Evolutionary conservation across 2,888 invertebrate genomes (phyloP).

Genomic region (Andrena hattorfiana): DNA sequence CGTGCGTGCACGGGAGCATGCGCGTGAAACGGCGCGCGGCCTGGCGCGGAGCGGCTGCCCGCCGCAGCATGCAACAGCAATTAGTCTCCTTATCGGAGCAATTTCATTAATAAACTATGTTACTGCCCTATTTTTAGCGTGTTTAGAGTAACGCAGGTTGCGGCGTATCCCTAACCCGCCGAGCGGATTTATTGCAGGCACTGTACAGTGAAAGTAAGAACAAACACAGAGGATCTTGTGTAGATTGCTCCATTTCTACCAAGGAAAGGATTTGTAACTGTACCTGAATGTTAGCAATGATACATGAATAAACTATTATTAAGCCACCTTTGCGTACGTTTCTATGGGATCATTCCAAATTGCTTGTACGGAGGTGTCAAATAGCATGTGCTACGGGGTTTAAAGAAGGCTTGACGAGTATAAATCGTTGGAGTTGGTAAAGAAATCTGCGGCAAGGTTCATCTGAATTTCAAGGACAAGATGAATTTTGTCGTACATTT

Average conservation of each 20-base stretch:
- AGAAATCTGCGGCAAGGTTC: no score
- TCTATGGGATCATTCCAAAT: neutral
- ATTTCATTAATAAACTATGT: slow-evolving; percentile 52
- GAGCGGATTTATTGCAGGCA: neutral
- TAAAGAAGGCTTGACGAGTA: no score
- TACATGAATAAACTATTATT: neutral
- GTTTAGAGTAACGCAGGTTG: slow-evolving; percentile 1
- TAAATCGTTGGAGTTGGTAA: no score
- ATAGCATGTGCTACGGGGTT: no score
- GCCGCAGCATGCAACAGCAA: slow-evolving; percentile 36
- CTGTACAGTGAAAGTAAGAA: neutral
- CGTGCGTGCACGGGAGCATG: neutral
- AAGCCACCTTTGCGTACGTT: neutral
- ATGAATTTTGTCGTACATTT: no score
- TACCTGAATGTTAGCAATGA: neutral
- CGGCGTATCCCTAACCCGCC: neutral
- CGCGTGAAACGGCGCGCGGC: neutral
- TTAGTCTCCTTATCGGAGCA: slow-evolving; percentile 35
- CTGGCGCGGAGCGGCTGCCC: slow-evolving; percentile 2
- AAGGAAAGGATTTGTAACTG: neutral
- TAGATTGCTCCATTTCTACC: neutral
- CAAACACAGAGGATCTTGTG: neutral
- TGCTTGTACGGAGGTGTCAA: no score
- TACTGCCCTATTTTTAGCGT: slow-evolving; percentile 22
- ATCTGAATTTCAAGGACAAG: no score